phyloP scores from a whole-genome alignment of 2,888 invertebrate species.

The Spodoptera littoralis region DNA sequence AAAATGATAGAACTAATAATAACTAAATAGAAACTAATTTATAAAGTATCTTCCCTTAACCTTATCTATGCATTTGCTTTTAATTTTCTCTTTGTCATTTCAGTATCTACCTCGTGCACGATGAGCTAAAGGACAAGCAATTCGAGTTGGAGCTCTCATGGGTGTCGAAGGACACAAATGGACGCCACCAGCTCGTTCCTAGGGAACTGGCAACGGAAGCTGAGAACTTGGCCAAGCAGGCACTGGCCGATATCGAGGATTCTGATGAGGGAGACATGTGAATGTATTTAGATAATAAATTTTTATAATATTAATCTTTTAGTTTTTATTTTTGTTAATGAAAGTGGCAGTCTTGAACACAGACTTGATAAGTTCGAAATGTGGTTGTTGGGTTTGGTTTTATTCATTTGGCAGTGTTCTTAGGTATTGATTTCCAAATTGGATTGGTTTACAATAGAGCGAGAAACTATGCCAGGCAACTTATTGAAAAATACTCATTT shows the following conservation, averaged over 20 bases:
- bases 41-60: too few species aligned
- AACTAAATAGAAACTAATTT: too few species aligned
- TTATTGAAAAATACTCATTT: too few species aligned
- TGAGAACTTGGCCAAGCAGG: conserved; percentile 96
- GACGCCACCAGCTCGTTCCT: conserved; percentile 95
- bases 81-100: conserved; percentile 58
- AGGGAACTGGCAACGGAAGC: conserved; percentile 93
- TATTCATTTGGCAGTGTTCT: too few species aligned
- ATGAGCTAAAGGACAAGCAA: conserved; percentile 98
- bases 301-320: conserved; percentile 62
- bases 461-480: too few species aligned
- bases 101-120: conserved; percentile 96
- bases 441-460: too few species aligned
- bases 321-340: conserved; percentile 32
- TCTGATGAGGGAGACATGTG: conserved; percentile 94
- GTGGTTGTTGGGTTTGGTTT: too few species aligned
- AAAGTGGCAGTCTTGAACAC: too few species aligned
- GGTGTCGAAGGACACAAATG: conserved; percentile 95
- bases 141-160: conserved; percentile 98
- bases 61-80: too few species aligned
- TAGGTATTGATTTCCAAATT: too few species aligned
- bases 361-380: too few species aligned
- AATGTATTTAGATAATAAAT: conserved; percentile 78
- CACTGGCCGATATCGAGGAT: conserved; percentile 95
- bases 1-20: too few species aligned